Base-by-base conservation (phyloP, 30 jellyfish, hydroid and myxozoan species). In the Morbakka virulenta region DNA sequence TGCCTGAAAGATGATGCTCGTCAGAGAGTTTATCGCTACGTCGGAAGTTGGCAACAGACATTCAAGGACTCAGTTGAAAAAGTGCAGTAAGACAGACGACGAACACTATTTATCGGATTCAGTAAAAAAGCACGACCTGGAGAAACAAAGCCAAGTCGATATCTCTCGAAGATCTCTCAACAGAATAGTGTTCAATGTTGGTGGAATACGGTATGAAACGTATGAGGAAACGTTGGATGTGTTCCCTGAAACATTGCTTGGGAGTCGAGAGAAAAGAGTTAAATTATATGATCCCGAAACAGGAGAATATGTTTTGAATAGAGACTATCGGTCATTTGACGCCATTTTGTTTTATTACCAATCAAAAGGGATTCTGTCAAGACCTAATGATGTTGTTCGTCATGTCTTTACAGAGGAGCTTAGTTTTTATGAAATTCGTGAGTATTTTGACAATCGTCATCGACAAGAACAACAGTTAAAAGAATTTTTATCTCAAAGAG, bases 261-360 rank as follows among this genome's bases (percentile, higher is more conserved):
- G 97, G 0, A 33, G 72, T 48, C 82, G 81, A 50, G 22, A 22
- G 0, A 52, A 62, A 22, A 81, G 97, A 25, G 36, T 52, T 21
- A 47, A 70, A 26, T 89, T 50, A 41, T 89, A 74, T 66, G 93
- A 89, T 62, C 79, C 68, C 36, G 21, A 12, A 25, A 28, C 63
- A 1, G 69, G 68, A 3, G 83, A n/a, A 27, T 77, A 70, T 72
- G 72, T 68, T 2, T 82, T 89, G 47, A 72, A 72, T 25, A 83
- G 97, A 28, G 92, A 88, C 31, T 79, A 80, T 6, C 31, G 21
- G 2, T 89, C 95, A 2, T 89, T 89, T 62, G 86, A 83, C 35
- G 95, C 97, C 23, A 79, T 89, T 41, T 72, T 89, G 81, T 89
- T 89, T 67, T n/a, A n/a, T n/a, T n/a, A n/a, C n/a, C n/a, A n/a